A percentile compares a stretch with the other conserved stretches of the same genome.
phyloP scores from a whole-genome alignment of 2,888 invertebrate species.

The Alentia gelatinosa region DNA sequence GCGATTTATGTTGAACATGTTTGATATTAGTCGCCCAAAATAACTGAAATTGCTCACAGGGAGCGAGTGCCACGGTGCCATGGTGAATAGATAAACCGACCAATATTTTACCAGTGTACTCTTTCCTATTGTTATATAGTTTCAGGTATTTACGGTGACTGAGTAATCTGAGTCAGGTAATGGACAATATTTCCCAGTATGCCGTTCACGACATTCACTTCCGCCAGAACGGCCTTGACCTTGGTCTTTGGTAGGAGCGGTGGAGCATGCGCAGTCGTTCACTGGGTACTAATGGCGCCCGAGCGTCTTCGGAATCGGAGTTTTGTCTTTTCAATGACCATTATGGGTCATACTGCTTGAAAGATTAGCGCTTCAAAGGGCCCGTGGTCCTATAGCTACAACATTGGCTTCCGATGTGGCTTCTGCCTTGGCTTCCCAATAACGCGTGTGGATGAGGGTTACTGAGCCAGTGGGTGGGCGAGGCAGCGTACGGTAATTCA shows the following conservation, averaged over 20 bases:
- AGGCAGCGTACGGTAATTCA: neutral
- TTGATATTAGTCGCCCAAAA: no score
- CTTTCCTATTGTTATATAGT: no score
- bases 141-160: no score
- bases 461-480: neutral
- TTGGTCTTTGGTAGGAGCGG: neutral
- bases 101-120: no score
- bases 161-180: neutral
- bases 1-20: no score
- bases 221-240: conserved; percentile 13
- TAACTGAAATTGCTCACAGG: no score
- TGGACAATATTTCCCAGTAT: neutral
- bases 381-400: neutral
- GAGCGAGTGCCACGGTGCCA: no score
- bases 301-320: neutral
- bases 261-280: neutral
- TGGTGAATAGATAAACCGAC: no score
- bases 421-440: neutral
- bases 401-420: neutral
- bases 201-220: conserved; percentile 13
- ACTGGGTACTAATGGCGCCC: conserved; percentile 4
- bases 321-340: conserved; percentile 39
- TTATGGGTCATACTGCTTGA: conserved; percentile 42
- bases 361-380: conserved; percentile 44
- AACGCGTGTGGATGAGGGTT: neutral